These are phyloP conservation scores for Suncus etruscus DNA, from an alignment of 2,113 vertebrate species.

Conservation along the genomic window DNA sequence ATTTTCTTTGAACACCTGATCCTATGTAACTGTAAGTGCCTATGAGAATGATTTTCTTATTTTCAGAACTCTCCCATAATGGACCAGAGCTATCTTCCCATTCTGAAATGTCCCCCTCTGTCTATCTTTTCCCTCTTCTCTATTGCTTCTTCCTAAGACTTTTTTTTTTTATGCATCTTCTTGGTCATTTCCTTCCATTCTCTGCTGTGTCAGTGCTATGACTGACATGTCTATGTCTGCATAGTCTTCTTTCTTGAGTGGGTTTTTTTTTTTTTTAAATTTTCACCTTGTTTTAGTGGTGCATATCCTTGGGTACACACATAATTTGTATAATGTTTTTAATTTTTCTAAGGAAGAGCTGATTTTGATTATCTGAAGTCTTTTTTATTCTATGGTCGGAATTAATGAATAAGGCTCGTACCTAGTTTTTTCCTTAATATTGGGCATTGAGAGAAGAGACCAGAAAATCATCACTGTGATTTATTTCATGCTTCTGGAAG, in stretches of 20 bases:
- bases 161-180: background rate
- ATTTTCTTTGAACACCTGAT: constrained; percentile 17
- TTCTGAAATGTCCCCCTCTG: background rate
- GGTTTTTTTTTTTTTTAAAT: background rate
- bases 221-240: background rate
- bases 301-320: background rate
- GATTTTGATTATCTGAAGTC: background rate
- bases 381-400: background rate
- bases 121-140: background rate
- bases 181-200: background rate
- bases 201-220: background rate
- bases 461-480: background rate
- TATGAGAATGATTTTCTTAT: background rate
- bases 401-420: background rate
- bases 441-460: background rate
- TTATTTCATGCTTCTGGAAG: background rate
- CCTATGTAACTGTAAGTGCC: background rate
- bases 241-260: background rate
- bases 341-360: background rate
- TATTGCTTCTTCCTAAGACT: background rate
- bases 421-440: background rate
- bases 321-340: background rate
- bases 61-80: background rate
- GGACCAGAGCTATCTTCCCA: too few relatives aligned
- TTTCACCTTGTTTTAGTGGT: background rate